A percentile compares a stretch with the other conserved stretches of the same genome.
Evolutionary conservation across 2,797 vertebrate species (phyloP).

Genomic region (Spinibarbus caldwelli): DNA sequence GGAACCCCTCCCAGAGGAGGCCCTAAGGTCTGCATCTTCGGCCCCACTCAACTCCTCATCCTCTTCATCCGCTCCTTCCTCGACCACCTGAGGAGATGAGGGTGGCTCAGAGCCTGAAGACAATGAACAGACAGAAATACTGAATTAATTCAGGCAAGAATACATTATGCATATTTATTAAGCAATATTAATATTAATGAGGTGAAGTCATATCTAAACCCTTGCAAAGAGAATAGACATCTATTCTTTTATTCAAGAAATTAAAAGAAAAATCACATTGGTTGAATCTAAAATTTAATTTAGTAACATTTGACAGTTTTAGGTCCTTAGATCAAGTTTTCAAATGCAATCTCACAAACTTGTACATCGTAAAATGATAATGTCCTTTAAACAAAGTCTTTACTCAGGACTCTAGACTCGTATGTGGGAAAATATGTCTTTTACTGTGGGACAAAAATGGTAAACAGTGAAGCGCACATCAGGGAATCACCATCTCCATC

Average conservation of each 20-base stretch:
- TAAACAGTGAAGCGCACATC: conserved; percentile 26
- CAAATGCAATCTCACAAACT: conserved; percentile 11
- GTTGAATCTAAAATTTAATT: not conserved
- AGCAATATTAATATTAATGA: not conserved
- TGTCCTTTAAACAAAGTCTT: not conserved
- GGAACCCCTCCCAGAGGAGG: conserved; percentile 77
- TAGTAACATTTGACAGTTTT: not conserved
- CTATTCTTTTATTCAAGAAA: not conserved
- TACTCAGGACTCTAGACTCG: not conserved
- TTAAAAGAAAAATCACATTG: not conserved
- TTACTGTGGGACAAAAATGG: conserved; percentile 1
- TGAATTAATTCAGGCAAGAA: not conserved
- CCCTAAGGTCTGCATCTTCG: conserved; percentile 76
- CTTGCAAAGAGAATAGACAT: not conserved
- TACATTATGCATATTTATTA: not conserved
- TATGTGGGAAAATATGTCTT: not conserved
- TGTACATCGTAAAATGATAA: not conserved
- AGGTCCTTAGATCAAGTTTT: not conserved
- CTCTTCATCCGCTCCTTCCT: conserved; percentile 88
- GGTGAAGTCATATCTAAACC: not conserved
- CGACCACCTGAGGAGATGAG: conserved; percentile 80
- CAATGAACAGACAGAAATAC: conserved; percentile 42
- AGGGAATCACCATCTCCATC: conserved; percentile 18
- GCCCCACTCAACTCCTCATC: conserved; percentile 88
- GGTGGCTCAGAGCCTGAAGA: conserved; percentile 80